phyloP scores from a whole-genome alignment of 2,113 vertebrate genomes.

The Engystomops pustulosus region DNA sequence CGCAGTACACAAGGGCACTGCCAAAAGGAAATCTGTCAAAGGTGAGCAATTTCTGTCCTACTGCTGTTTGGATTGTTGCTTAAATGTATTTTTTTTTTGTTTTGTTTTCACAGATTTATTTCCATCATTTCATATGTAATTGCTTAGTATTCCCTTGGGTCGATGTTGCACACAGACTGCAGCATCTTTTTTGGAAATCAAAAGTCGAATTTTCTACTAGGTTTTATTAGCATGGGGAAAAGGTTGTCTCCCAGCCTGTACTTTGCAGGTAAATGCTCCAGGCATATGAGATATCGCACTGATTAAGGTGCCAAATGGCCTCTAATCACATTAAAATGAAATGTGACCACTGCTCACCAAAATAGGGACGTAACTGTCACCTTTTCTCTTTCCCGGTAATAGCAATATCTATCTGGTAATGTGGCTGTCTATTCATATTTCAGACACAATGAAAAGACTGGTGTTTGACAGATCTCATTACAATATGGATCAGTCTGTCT shows the following conservation, averaged over 20 bases:
- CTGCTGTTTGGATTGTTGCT: not conserved
- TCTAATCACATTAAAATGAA: constrained; percentile 64
- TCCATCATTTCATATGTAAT: constrained; percentile 23
- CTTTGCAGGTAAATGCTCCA: constrained; percentile 36
- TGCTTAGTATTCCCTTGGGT: constrained; percentile 29
- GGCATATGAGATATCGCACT: constrained; percentile 59
- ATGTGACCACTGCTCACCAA: constrained; percentile 63
- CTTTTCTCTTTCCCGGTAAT: constrained; percentile 63
- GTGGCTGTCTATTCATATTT: constrained; percentile 66
- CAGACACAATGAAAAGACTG: constrained; percentile 61
- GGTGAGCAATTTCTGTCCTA: constrained; percentile 12
- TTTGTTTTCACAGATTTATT: constrained; percentile 35
- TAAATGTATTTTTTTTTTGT: constrained; percentile 34
- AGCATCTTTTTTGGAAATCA: constrained; percentile 40
- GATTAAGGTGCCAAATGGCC: constrained; percentile 69
- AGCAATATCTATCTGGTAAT: constrained; percentile 69
- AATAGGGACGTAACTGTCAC: constrained; percentile 63
- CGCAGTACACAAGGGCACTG: not conserved
- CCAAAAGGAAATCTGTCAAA: constrained; percentile 10
- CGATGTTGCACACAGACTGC: constrained; percentile 25
- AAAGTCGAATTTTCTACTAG: not conserved
- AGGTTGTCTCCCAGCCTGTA: constrained; percentile 48
- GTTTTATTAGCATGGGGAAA: constrained; percentile 40
- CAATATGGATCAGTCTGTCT: constrained; percentile 61
- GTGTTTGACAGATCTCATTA: constrained; percentile 71